Percentiles rank a stretch among this genome's conserved stretches.
Conservation (phyloP, 2,888 invertebrate species). For the Troglohyphantes excavatus region DNA sequence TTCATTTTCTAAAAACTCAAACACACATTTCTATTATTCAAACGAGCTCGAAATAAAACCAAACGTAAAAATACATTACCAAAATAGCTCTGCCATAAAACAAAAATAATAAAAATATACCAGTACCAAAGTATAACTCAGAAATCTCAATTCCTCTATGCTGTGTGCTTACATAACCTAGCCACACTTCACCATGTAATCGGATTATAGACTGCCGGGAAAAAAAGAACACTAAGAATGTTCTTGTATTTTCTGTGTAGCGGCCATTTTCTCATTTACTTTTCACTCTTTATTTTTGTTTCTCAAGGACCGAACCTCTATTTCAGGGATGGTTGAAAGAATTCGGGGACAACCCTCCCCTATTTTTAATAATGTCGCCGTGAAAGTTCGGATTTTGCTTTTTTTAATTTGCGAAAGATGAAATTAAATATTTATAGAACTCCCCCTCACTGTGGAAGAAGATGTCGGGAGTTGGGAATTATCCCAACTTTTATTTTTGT, state of each 20-base stretch:
- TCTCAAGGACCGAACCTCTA: background rate
- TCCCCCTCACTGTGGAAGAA: background rate
- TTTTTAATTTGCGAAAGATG: constrained; percentile 2
- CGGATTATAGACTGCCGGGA: background rate
- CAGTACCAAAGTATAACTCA: background rate
- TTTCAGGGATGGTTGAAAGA: background rate
- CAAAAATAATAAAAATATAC: background rate
- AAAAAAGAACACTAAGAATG: background rate
- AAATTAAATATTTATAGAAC: constrained; percentile 27
- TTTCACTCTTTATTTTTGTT: constrained; percentile 2
- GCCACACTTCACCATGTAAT: background rate
- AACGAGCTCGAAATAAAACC: background rate
- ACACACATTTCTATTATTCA: too few relatives aligned
- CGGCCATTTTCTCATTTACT: background rate
- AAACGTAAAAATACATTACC: background rate
- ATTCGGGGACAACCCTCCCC: background rate
- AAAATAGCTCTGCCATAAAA: background rate
- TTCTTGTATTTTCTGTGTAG: background rate
- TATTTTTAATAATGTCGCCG: background rate
- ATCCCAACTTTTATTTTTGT: background rate
- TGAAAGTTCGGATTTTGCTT: background rate
- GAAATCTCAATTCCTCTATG: background rate
- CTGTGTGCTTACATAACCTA: background rate
- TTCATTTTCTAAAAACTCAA: background rate
- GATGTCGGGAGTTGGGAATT: background rate